Conservation (phyloP, 1,140 invertebrate genomes). For the Globodera rostochiensis region DNA sequence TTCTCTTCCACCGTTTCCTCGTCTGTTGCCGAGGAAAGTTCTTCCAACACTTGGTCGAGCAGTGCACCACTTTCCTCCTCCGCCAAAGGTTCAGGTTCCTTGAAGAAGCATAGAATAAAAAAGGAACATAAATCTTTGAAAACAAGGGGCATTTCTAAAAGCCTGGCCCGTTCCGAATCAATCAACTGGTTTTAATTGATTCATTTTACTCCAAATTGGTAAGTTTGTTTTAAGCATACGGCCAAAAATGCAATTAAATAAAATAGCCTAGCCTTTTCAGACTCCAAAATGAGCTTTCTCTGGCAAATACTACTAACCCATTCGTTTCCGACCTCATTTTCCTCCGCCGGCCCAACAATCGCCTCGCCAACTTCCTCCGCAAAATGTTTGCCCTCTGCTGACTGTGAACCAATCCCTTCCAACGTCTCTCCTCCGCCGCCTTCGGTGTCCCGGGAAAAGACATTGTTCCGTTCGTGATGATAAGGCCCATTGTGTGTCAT, state of each 20-base stretch:
- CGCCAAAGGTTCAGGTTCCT: not conserved
- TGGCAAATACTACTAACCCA: too few relatives aligned
- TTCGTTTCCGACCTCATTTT: not conserved
- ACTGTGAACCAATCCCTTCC: not conserved
- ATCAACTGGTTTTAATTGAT: too few relatives aligned
- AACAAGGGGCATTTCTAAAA: too few relatives aligned
- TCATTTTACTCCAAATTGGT: too few relatives aligned
- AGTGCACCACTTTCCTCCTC: slow-evolving; percentile 17
- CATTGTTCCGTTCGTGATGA: not conserved
- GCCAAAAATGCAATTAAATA: too few relatives aligned
- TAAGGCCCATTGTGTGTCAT: not conserved
- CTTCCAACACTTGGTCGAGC: slow-evolving; percentile 25
- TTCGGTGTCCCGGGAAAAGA: not conserved
- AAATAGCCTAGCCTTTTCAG: too few relatives aligned
- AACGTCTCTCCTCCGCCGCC: not conserved
- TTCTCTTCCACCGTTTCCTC: not conserved
- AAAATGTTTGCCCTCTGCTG: not conserved
- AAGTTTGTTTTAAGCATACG: too few relatives aligned
- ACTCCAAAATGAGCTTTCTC: not conserved
- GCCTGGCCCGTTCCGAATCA: too few relatives aligned
- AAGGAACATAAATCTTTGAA: not conserved
- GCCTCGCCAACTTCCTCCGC: slow-evolving; percentile 11
- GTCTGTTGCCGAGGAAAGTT: slow-evolving; percentile 12
- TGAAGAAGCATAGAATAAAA: not conserved
- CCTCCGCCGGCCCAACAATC: not conserved